Conservation (phyloP, 2,113 vertebrate genomes). For the Menura novaehollandiae region DNA sequence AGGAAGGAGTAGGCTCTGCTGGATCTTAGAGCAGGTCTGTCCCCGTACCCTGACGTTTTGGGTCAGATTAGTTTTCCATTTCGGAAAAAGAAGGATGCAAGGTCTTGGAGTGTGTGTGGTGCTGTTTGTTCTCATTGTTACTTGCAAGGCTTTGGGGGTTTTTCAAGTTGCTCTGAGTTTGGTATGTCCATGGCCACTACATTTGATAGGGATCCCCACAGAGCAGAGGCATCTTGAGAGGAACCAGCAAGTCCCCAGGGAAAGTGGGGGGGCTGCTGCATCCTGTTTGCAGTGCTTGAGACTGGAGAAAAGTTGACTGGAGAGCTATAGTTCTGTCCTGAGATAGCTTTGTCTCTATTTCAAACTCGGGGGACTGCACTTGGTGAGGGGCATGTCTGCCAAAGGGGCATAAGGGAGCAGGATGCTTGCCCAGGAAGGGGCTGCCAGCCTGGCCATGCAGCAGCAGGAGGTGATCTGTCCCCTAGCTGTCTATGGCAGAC, state of each 20-base stretch:
- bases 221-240: not conserved
- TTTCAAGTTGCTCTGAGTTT: not conserved
- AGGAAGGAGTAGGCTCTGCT: not conserved
- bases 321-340: not conserved
- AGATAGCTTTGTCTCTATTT: not conserved
- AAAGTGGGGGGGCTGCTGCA: not conserved
- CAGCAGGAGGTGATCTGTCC: not conserved
- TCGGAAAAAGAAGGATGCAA: not conserved
- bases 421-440: accelerated
- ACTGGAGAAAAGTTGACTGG: not conserved
- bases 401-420: accelerated
- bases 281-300: not conserved
- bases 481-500: not conserved
- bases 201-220: not conserved
- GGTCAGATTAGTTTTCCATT: not conserved
- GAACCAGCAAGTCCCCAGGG: not conserved
- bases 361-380: accelerated
- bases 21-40: not conserved
- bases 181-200: not conserved
- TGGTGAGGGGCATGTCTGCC: not conserved
- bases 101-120: not conserved
- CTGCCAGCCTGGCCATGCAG: accelerated
- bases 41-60: not conserved
- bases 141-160: not conserved
- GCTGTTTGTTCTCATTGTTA: not conserved